Conservation (phyloP, 2,113 vertebrate species). For the Podarcis cretensis region DNA sequence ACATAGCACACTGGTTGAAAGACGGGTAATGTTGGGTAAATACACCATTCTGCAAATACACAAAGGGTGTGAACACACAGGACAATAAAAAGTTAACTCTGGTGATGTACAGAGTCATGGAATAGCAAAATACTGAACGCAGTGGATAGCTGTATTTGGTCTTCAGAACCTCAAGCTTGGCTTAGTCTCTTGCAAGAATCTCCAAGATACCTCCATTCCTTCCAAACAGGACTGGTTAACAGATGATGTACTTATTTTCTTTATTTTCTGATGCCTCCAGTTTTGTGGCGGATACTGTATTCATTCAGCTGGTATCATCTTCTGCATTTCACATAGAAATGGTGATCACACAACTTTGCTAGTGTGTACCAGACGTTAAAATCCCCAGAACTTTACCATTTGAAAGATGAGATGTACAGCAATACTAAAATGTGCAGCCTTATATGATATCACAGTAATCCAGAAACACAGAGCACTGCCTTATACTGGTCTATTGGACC, state of each 20-base stretch:
- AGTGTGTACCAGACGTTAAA: not conserved
- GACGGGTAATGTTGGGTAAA: not conserved
- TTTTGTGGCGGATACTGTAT: not conserved
- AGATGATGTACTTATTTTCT: not conserved
- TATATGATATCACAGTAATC: no score
- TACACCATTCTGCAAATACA: not conserved
- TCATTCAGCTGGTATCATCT: not conserved
- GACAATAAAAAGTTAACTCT: slow-evolving; percentile 6
- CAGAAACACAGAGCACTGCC: no score
- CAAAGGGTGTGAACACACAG: slow-evolving; percentile 21
- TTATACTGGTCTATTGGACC: no score
- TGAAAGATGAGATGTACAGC: not conserved
- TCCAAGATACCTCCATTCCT: not conserved
- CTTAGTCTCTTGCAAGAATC: not conserved
- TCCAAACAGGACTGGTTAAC: not conserved
- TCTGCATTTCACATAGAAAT: not conserved
- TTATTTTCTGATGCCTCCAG: not conserved
- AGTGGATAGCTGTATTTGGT: not conserved
- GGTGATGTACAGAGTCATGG: not conserved
- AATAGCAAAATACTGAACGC: not conserved
- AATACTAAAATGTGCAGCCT: not conserved
- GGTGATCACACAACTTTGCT: not conserved
- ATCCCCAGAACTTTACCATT: not conserved
- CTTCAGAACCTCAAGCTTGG: not conserved
- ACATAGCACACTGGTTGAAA: slow-evolving; percentile 9